A percentile compares a stretch with the other conserved stretches of the same genome.
These are phyloP conservation scores for Gallinago stenura DNA, from an alignment of 2,797 vertebrate species.

Conservation along the genomic window DNA sequence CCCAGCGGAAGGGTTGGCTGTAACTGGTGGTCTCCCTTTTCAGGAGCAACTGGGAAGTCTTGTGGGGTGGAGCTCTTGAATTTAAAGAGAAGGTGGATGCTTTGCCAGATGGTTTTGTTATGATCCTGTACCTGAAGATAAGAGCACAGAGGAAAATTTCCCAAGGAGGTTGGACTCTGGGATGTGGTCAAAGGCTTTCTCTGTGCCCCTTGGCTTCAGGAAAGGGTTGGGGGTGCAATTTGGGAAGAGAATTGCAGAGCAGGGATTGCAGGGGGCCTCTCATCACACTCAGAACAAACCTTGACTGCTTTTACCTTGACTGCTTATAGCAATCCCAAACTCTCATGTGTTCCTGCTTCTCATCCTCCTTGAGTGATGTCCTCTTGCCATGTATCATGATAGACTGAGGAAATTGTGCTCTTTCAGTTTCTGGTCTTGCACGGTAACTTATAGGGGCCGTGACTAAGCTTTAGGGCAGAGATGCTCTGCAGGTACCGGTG, in stretches of 20 bases:
- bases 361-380: background rate
- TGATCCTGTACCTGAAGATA: background rate
- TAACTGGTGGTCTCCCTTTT: background rate
- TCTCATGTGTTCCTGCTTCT: background rate
- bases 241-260: background rate
- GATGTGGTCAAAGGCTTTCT: background rate
- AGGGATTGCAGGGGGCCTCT: background rate
- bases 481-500: background rate
- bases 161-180: background rate
- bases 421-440: background rate
- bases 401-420: background rate
- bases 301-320: background rate
- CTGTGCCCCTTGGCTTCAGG: background rate
- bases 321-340: background rate
- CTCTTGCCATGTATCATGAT: background rate
- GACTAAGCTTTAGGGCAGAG: background rate
- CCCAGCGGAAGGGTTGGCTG: background rate
- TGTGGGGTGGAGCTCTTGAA: background rate
- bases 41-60: background rate
- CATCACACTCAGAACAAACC: background rate
- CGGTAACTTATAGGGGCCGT: background rate
- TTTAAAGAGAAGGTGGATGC: background rate
- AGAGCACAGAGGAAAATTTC: background rate
- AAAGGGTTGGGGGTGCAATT: rapidly evolving
- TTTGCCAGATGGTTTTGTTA: background rate